phyloP scores from a whole-genome alignment of 2,113 vertebrate species.

The Corythaixoides concolor region DNA sequence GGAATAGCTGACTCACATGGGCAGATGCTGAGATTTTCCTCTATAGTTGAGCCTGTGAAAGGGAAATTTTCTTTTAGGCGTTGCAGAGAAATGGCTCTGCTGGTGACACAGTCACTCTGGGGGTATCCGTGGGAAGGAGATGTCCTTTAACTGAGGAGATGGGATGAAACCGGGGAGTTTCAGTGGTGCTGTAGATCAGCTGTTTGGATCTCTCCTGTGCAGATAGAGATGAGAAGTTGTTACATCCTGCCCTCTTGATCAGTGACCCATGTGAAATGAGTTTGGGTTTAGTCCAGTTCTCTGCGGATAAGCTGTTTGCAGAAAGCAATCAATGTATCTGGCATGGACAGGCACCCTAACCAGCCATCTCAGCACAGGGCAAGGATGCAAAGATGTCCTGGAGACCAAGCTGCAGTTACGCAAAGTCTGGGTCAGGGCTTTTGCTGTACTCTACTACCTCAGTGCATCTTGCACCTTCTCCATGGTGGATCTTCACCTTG shows the following conservation, averaged over 20 bases:
- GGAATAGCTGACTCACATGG: neutral
- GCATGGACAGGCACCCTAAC: neutral
- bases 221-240: neutral
- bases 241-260: neutral
- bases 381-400: neutral
- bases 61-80: constrained; percentile 21
- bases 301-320: neutral
- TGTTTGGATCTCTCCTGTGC: neutral
- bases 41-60: neutral
- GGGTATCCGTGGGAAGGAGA: neutral
- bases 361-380: neutral
- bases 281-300: constrained; percentile 53
- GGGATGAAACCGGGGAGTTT: neutral
- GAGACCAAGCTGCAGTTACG: neutral
- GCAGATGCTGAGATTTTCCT: neutral
- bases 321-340: neutral
- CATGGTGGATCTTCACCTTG: neutral
- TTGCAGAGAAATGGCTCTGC: neutral
- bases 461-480: neutral
- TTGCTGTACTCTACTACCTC: neutral
- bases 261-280: constrained; percentile 42
- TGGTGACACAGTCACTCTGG: neutral
- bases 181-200: neutral
- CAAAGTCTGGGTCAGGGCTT: neutral
- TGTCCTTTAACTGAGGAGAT: neutral